These are phyloP conservation scores for Hirudinaria manillensis DNA, from an alignment of 2,888 invertebrate genomes.

Conservation along the genomic window DNA sequence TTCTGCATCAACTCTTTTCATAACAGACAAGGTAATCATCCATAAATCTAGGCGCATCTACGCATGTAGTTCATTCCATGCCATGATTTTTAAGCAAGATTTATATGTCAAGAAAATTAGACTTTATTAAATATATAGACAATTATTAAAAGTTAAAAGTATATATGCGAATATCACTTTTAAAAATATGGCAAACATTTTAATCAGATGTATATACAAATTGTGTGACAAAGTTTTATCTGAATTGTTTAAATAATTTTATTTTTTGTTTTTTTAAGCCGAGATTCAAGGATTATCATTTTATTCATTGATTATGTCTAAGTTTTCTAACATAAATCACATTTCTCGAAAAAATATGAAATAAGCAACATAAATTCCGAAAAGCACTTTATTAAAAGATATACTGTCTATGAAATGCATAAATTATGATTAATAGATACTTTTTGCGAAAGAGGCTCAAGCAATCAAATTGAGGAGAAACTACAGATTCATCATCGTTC, in stretches of 20 bases:
- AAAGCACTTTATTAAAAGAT: not conserved
- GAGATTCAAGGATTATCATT: too few relatives aligned
- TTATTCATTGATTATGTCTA: too few relatives aligned
- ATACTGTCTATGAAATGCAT: not conserved
- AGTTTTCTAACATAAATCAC: too few relatives aligned
- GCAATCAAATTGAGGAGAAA: not conserved
- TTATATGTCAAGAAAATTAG: not conserved
- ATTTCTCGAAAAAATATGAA: too few relatives aligned
- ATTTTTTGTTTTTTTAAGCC: too few relatives aligned
- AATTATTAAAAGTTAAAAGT: too few relatives aligned
- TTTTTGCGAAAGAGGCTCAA: slow-evolving; percentile 1
- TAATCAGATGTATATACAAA: too few relatives aligned
- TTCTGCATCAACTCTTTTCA: slow-evolving; percentile 18
- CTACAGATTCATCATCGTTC: slow-evolving; percentile 22
- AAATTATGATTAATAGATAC: not conserved
- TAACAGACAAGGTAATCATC: slow-evolving; percentile 6
- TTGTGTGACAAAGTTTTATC: too few relatives aligned
- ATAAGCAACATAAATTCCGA: not conserved
- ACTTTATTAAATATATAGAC: not conserved
- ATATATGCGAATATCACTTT: too few relatives aligned
- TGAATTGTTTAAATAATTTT: too few relatives aligned
- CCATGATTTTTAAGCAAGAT: not conserved
- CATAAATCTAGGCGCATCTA: too few relatives aligned
- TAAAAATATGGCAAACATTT: too few relatives aligned
- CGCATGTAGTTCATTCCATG: not conserved